Percentiles rank a stretch among this genome's conserved stretches.
phyloP scores from a whole-genome alignment of 2,888 invertebrate species.

The Lacanobia oleracea region DNA sequence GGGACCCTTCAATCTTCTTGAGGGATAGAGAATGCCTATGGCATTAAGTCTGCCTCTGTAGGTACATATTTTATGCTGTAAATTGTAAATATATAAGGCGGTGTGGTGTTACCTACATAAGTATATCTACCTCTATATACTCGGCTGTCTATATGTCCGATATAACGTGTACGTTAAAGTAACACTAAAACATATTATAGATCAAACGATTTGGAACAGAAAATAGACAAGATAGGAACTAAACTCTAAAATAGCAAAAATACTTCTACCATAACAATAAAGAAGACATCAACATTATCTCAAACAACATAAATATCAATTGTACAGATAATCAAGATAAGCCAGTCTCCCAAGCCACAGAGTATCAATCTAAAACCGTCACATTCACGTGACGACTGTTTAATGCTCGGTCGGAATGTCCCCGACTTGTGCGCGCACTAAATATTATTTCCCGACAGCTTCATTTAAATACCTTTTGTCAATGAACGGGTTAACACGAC shows the following conservation, averaged over 20 bases:
- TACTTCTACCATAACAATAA: conserved; percentile 2
- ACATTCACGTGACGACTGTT: conserved; percentile 76
- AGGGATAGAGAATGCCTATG: no score
- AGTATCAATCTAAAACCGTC: conserved; percentile 71
- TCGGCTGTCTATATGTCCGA: not conserved
- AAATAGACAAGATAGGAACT: not conserved
- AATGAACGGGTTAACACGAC: conserved; percentile 89
- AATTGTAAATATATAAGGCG: no score
- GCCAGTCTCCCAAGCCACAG: conserved; percentile 41
- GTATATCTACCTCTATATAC: not conserved
- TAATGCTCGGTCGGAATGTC: conserved; percentile 81
- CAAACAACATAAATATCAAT: conserved; percentile 63
- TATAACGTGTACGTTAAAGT: not conserved
- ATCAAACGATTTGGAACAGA: not conserved
- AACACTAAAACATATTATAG: not conserved
- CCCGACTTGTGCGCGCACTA: conserved; percentile 81
- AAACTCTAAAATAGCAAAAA: not conserved
- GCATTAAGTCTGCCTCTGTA: no score
- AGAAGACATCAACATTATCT: conserved; percentile 31
- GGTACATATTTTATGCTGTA: no score
- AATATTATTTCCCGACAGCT: conserved; percentile 88
- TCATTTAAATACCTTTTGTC: conserved; percentile 91
- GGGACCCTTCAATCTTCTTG: no score
- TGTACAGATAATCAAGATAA: conserved; percentile 60
- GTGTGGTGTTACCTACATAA: no score